Percentiles rank a stretch among this genome's conserved stretches.
Evolutionary conservation across 2,113 vertebrate genomes (phyloP).

Genomic region (Cervus canadensis): DNA sequence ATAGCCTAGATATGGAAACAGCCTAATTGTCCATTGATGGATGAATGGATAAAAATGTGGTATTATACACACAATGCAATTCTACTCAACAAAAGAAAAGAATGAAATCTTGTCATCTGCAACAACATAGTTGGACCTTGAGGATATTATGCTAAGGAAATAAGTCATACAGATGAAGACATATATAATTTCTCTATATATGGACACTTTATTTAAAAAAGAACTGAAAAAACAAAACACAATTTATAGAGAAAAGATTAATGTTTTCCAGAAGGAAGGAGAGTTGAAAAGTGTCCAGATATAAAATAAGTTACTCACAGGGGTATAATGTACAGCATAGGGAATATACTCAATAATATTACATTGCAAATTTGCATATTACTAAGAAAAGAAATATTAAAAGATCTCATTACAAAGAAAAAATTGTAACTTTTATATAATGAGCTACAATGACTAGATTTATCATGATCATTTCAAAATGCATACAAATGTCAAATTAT

Average conservation of each 20-base stretch:
- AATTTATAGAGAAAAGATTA: background rate
- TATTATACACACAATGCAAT: background rate
- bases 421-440: background rate
- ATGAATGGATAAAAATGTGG: background rate
- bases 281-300: background rate
- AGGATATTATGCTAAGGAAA: background rate
- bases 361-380: background rate
- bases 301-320: background rate
- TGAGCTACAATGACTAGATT: background rate
- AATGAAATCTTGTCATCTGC: background rate
- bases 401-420: background rate
- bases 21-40: background rate
- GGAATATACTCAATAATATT: background rate
- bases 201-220: background rate
- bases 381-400: background rate
- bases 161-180: background rate
- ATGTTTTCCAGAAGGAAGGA: background rate
- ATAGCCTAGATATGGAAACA: background rate
- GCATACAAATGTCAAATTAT: background rate
- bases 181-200: background rate
- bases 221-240: background rate
- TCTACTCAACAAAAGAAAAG: background rate
- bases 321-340: background rate
- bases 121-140: background rate
- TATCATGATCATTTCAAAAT: background rate